phyloP scores from a whole-genome alignment of 2,797 vertebrate species.

The Arrhamphus sclerolepis region DNA sequence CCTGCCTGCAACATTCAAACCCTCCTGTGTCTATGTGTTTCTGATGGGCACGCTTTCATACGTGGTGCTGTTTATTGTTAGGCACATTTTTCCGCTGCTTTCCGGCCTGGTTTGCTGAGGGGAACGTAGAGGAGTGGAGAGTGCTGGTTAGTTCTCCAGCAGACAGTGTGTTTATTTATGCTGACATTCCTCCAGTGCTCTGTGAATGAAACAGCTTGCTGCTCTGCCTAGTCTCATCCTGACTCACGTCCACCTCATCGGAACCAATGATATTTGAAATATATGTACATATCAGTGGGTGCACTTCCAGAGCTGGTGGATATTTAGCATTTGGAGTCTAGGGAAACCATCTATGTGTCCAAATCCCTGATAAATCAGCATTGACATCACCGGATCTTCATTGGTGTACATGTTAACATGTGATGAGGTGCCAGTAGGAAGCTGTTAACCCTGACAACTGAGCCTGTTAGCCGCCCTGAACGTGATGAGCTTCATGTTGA shows the following conservation, averaged over 20 bases:
- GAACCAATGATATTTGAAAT: conserved; percentile 38
- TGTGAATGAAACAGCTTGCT: conserved; percentile 23
- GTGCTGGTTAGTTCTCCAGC: conserved; percentile 49
- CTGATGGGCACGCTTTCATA: conserved; percentile 19
- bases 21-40: conserved; percentile 10
- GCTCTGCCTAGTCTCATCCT: conserved; percentile 63
- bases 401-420: background rate
- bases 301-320: background rate
- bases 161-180: conserved; percentile 76
- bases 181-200: conserved; percentile 67
- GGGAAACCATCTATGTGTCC: conserved; percentile 2
- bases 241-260: conserved; percentile 38
- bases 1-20: conserved; percentile 6
- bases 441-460: conserved; percentile 15
- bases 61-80: conserved; percentile 55
- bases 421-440: conserved; percentile 29
- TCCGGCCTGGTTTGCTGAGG: conserved; percentile 17
- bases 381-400: conserved; percentile 5
- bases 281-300: background rate
- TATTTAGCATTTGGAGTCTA: background rate
- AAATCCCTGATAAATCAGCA: conserved; percentile 1
- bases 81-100: conserved; percentile 32
- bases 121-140: conserved; percentile 47
- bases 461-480: conserved; percentile 22
- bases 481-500: conserved; percentile 12